These are phyloP conservation scores for Neostethus bicornis DNA, from an alignment of 2,797 vertebrate species.

Conservation along the genomic window DNA sequence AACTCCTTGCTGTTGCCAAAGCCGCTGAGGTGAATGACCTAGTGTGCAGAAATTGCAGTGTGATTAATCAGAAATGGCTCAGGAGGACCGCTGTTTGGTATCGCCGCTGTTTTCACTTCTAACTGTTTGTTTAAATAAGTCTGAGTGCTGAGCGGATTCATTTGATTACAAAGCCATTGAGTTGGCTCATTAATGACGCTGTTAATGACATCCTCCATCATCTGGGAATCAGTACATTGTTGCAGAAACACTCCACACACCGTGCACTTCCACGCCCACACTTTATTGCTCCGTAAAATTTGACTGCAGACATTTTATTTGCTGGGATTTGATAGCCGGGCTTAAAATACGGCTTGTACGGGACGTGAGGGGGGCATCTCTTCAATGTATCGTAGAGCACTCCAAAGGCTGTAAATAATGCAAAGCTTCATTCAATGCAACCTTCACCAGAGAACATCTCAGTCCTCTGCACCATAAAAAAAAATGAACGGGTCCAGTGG, in stretches of 20 bases:
- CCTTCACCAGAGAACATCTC: conserved; percentile 46
- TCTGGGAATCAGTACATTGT: conserved; percentile 62
- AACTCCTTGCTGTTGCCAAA: conserved; percentile 58
- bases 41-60: conserved; percentile 56
- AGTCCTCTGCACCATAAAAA: conserved; percentile 27
- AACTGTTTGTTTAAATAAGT: conserved; percentile 68
- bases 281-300: conserved; percentile 79
- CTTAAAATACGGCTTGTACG: conserved; percentile 56
- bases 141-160: conserved; percentile 49
- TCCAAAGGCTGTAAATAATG: conserved; percentile 59
- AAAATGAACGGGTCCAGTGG: conserved; percentile 42
- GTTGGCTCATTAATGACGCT: conserved; percentile 71
- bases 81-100: conserved; percentile 48
- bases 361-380: conserved; percentile 40
- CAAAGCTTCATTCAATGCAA: conserved; percentile 34
- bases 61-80: conserved; percentile 65
- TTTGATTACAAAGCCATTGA: conserved; percentile 67
- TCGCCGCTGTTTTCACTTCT: conserved; percentile 61
- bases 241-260: conserved; percentile 62
- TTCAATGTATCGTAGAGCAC: conserved; percentile 32
- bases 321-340: conserved; percentile 60
- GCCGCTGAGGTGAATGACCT: conserved; percentile 69
- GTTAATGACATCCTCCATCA: conserved; percentile 75
- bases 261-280: conserved; percentile 57
- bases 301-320: conserved; percentile 76